Evolutionary conservation across 2,113 vertebrate genomes (phyloP).

Genomic region (Amazona guildingii): DNA sequence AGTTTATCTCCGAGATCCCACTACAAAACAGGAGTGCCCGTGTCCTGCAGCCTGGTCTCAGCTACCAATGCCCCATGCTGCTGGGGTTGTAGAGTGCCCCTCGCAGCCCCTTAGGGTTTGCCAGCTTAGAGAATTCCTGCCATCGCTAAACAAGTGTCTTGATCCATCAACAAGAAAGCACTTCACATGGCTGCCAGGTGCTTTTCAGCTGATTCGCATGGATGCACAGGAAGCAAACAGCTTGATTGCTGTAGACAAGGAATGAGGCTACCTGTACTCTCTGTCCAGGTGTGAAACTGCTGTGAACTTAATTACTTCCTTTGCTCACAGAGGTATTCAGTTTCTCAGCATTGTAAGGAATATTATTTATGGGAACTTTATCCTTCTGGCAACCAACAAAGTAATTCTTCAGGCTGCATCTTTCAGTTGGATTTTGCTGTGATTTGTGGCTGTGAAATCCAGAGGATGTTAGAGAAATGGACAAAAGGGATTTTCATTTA

Average conservation of each 20-base stretch:
- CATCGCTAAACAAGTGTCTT: background rate
- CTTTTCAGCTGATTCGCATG: background rate
- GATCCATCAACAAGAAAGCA: background rate
- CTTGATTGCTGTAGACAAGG: background rate
- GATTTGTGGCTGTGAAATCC: background rate
- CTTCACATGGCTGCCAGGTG: background rate
- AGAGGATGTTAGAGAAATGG: background rate
- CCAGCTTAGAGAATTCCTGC: background rate
- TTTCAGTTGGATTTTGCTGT: background rate
- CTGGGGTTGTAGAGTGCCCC: no score
- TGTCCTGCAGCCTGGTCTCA: background rate
- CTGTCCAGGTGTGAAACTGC: background rate
- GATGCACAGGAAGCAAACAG: background rate
- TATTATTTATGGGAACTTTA: background rate
- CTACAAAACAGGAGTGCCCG: background rate
- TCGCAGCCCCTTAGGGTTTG: background rate
- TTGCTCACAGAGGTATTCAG: background rate
- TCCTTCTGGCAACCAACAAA: background rate
- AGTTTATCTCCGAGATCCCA: background rate
- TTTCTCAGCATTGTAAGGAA: slow-evolving; percentile 18
- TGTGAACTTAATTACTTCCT: background rate
- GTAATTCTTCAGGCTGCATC: background rate
- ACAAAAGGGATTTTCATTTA: background rate
- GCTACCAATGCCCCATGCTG: background rate
- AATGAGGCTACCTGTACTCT: background rate